phyloP scores from a whole-genome alignment of 2,113 vertebrate species.

The Himantopus leucocephalus region DNA sequence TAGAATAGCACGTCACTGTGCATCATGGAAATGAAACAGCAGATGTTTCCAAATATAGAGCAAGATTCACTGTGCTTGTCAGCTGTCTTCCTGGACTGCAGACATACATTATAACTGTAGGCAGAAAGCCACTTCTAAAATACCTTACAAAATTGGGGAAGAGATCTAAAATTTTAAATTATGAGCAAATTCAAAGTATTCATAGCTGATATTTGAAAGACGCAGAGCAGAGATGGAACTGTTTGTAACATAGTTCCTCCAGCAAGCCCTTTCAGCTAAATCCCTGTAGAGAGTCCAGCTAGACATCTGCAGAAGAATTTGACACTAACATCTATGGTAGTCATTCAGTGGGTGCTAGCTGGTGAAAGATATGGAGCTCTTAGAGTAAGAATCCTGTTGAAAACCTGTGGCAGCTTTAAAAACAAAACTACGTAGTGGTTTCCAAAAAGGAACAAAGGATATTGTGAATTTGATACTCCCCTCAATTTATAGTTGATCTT shows the following conservation, averaged over 20 bases:
- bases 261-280: background rate
- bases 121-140: conserved; percentile 2
- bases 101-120: background rate
- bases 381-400: conserved; percentile 28
- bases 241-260: background rate
- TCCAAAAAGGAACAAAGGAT: conserved; percentile 14
- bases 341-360: conserved; percentile 7
- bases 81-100: conserved; percentile 29
- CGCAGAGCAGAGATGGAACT: background rate
- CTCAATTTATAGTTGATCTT: conserved; percentile 1
- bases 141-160: background rate
- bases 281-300: background rate
- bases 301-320: background rate
- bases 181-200: background rate
- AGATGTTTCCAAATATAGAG: conserved; percentile 56
- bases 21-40: conserved; percentile 38
- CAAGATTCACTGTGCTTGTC: background rate
- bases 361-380: background rate
- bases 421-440: conserved; percentile 33
- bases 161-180: background rate
- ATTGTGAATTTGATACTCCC: conserved; percentile 7
- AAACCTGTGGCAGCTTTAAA: conserved; percentile 49
- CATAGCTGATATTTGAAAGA: background rate
- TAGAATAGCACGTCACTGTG: conserved; percentile 4
- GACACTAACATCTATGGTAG: background rate